These are phyloP conservation scores for Pemphigus obesinymphae DNA, from an alignment of 1,140 invertebrate species.

Conservation along the genomic window DNA sequence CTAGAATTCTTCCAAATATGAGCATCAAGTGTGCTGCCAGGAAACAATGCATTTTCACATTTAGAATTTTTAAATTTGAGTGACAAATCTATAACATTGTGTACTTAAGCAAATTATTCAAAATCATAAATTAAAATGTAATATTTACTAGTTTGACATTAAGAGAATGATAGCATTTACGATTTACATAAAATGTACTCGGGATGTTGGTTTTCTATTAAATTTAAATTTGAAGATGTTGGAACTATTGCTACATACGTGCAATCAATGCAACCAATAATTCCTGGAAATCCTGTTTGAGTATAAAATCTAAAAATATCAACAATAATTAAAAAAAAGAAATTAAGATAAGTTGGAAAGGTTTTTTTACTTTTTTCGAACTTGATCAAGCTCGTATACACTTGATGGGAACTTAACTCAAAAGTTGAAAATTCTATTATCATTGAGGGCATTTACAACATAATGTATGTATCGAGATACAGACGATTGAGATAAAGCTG, in stretches of 20 bases:
- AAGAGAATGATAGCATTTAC: not conserved
- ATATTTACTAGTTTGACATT: not conserved
- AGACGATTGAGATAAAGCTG: not conserved
- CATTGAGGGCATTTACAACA: not conserved
- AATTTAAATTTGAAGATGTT: not conserved
- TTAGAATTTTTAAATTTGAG: not conserved
- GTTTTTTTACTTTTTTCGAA: not conserved
- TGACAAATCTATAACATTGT: not conserved
- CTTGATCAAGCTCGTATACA: not conserved
- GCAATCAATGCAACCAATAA: not conserved
- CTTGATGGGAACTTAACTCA: not conserved
- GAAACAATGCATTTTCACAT: not conserved
- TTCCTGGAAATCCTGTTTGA: not conserved
- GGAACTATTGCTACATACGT: not conserved
- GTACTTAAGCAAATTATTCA: not conserved
- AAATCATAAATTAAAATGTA: not conserved
- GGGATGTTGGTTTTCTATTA: not conserved
- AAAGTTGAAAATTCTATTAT: not conserved
- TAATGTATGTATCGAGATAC: not conserved
- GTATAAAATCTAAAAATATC: not conserved
- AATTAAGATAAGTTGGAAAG: not conserved
- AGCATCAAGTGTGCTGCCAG: not conserved
- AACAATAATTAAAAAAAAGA: not conserved
- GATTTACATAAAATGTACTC: slow-evolving; percentile 7
- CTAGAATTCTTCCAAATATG: not conserved